Conservation (phyloP, 2,888 invertebrate species). For the Spodoptera exigua region DNA sequence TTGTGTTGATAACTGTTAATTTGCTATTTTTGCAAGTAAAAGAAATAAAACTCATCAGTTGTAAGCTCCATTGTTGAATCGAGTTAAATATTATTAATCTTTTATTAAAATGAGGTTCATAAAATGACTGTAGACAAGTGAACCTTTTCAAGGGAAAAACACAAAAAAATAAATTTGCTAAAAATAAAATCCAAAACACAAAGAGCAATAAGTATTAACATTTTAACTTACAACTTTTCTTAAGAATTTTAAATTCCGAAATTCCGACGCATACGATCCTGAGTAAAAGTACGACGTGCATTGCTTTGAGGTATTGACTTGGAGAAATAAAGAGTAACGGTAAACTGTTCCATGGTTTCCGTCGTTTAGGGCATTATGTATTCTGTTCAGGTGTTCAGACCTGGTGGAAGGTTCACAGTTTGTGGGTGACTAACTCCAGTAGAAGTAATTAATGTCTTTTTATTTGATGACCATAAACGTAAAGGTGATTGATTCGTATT, state of each 20-base stretch:
- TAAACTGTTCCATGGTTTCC: slow-evolving; percentile 35
- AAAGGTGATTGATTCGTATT: slow-evolving; percentile 13
- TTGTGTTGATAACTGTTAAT: background rate
- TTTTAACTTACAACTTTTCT: slow-evolving; percentile 38
- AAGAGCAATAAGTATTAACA: slow-evolving; percentile 4
- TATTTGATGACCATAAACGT: slow-evolving; percentile 3
- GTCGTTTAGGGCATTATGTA: slow-evolving; percentile 23
- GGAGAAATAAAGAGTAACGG: slow-evolving; percentile 45
- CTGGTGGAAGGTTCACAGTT: slow-evolving; percentile 46
- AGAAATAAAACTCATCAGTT: too few relatives aligned
- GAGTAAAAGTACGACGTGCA: slow-evolving; percentile 22
- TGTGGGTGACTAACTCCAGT: slow-evolving; percentile 33
- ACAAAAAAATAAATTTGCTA: too few relatives aligned
- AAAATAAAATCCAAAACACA: slow-evolving; percentile 1
- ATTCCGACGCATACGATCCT: slow-evolving; percentile 26
- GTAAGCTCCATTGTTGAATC: too few relatives aligned
- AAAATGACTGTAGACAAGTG: too few relatives aligned
- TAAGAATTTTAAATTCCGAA: slow-evolving; percentile 17
- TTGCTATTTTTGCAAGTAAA: too few relatives aligned
- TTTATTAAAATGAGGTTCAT: too few relatives aligned
- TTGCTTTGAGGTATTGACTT: slow-evolving; percentile 47
- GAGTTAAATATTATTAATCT: too few relatives aligned
- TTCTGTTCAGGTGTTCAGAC: slow-evolving; percentile 33
- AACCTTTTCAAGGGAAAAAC: too few relatives aligned
- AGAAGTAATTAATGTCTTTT: slow-evolving; percentile 8